Evolutionary conservation across 2,888 invertebrate species (phyloP).

Genomic region (Papilio gigon): DNA sequence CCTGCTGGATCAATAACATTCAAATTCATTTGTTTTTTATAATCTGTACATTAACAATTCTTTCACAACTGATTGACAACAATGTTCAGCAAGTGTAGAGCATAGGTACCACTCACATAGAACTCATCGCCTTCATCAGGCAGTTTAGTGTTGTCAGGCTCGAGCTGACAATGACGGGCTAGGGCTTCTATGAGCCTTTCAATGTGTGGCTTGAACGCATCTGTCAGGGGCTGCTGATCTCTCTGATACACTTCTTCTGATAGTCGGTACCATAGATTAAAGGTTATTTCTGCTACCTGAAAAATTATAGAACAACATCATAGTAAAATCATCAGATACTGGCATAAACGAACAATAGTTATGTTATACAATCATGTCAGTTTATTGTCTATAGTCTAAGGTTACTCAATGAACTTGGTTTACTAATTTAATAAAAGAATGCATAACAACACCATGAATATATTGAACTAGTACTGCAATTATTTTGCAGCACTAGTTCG

Average conservation of each 20-base stretch:
- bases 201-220: slow-evolving; percentile 93
- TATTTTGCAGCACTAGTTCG: no score
- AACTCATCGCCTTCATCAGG: slow-evolving; percentile 93
- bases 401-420: no score
- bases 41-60: no score
- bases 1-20: no score
- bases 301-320: background rate
- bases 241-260: slow-evolving; percentile 96
- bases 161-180: slow-evolving; percentile 97
- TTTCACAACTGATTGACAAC: background rate
- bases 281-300: slow-evolving; percentile 91
- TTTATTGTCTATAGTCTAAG: no score
- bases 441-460: no score
- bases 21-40: no score
- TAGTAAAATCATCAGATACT: background rate
- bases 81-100: no score
- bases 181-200: slow-evolving; percentile 94
- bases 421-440: no score
- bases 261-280: slow-evolving; percentile 97
- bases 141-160: slow-evolving; percentile 94
- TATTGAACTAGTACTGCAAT: no score
- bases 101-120: slow-evolving; percentile 71
- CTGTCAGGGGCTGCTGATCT: slow-evolving; percentile 90
- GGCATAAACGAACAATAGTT: background rate
- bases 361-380: no score